These are phyloP conservation scores for Eupeodes corollae DNA, from an alignment of 1,140 invertebrate genomes.

Conservation along the genomic window DNA sequence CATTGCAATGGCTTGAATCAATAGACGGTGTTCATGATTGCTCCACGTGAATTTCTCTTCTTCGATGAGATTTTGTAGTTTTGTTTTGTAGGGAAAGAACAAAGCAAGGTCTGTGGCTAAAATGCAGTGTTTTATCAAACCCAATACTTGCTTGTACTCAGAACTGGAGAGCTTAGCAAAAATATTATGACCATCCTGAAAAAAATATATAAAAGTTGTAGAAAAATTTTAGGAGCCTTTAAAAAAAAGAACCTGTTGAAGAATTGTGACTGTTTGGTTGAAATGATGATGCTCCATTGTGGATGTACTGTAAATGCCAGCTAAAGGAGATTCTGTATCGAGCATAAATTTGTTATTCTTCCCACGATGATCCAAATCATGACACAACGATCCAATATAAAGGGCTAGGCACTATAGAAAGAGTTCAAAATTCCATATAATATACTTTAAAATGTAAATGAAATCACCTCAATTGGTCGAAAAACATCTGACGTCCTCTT, in stretches of 20 bases:
- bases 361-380: conserved; percentile 74
- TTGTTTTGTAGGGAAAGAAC: conserved; percentile 66
- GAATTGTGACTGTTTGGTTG: conserved; percentile 73
- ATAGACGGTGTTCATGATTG: conserved; percentile 46
- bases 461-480: conserved; percentile 45
- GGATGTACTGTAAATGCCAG: conserved; percentile 70
- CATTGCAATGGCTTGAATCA: conserved; percentile 67
- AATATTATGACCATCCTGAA: conserved; percentile 69
- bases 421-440: neutral
- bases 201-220: conserved; percentile 2
- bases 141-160: conserved; percentile 67
- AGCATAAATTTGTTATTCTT: conserved; percentile 78
- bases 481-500: conserved; percentile 48
- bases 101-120: conserved; percentile 70
- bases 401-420: conserved; percentile 53
- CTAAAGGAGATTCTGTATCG: conserved; percentile 66
- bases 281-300: conserved; percentile 82
- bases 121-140: conserved; percentile 68
- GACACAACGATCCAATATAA: conserved; percentile 68
- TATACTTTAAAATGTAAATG: neutral
- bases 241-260: conserved; percentile 49
- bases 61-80: conserved; percentile 47
- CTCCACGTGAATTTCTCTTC: conserved; percentile 50
- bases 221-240: neutral
- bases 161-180: conserved; percentile 57